Conservation (phyloP, 1,140 invertebrate genomes). For the Musca vetustissima region DNA sequence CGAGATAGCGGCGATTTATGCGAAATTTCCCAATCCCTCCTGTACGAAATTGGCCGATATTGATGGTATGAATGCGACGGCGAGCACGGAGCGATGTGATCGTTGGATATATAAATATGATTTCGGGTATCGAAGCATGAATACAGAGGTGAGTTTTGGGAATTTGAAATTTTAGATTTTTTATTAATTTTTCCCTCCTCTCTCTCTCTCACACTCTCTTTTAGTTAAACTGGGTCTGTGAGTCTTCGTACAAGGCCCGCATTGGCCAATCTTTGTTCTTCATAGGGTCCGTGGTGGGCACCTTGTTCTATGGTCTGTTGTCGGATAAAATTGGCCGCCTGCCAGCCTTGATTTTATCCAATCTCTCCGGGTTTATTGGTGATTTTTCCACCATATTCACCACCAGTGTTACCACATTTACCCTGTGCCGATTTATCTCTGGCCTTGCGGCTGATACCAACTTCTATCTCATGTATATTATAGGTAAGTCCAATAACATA, state of each 20-base stretch:
- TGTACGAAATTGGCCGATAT: conserved; percentile 45
- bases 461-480: conserved; percentile 68
- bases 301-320: conserved; percentile 60
- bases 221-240: conserved; percentile 65
- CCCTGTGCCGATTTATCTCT: conserved; percentile 60
- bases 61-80: conserved; percentile 37
- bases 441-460: conserved; percentile 65
- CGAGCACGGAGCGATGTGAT: conserved; percentile 50
- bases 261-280: conserved; percentile 65
- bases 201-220: conserved; percentile 29
- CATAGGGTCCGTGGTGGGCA: conserved; percentile 63
- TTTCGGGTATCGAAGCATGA: conserved; percentile 60
- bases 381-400: conserved; percentile 62
- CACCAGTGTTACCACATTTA: conserved; percentile 57
- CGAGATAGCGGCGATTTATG: conserved; percentile 48
- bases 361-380: conserved; percentile 60
- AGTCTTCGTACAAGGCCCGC: conserved; percentile 62
- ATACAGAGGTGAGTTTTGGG: conserved; percentile 58
- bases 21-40: conserved; percentile 43
- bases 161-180: background rate
- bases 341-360: conserved; percentile 61
- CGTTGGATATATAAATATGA: conserved; percentile 59
- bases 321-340: conserved; percentile 64
- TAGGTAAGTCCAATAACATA: conserved; percentile 55
- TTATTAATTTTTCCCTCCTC: no score